Evolutionary conservation across 2,888 invertebrate genomes (phyloP).

Genomic region (Arrhopalites spinosus): DNA sequence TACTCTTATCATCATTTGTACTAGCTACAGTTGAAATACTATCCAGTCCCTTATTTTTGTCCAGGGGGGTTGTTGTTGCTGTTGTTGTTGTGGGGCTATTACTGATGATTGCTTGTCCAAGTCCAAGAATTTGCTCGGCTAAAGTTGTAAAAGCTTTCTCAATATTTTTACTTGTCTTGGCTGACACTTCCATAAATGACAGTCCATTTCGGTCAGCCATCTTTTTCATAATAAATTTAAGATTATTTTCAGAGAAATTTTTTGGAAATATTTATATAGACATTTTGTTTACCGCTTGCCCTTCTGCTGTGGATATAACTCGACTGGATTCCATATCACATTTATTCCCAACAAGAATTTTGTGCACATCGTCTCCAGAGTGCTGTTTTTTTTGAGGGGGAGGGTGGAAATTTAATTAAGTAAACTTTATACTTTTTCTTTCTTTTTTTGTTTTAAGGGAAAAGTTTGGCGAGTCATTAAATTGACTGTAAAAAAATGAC

Average conservation of each 20-base stretch:
- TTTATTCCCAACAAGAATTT: conserved; percentile 30
- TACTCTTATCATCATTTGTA: too few relatives aligned
- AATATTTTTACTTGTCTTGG: conserved; percentile 29
- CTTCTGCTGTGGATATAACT: conserved; percentile 22
- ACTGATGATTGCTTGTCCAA: neutral
- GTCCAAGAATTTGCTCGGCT: conserved; percentile 18
- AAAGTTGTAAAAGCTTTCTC: conserved; percentile 18
- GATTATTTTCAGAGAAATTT: too few relatives aligned
- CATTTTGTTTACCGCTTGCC: conserved; percentile 31
- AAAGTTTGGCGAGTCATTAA: too few relatives aligned
- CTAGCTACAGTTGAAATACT: too few relatives aligned
- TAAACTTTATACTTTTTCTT: too few relatives aligned
- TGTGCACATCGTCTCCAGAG: conserved; percentile 21
- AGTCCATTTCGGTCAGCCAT: conserved; percentile 19
- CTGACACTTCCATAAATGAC: conserved; percentile 25
- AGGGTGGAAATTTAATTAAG: too few relatives aligned
- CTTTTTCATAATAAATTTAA: conserved; percentile 6
- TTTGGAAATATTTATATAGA: too few relatives aligned
- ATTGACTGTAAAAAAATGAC: too few relatives aligned
- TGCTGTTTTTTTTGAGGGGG: too few relatives aligned
- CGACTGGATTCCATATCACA: conserved; percentile 22
- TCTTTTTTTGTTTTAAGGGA: too few relatives aligned
- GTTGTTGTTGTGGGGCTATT: neutral
- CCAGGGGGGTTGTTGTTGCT: neutral
- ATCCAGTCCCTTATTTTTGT: too few relatives aligned